phyloP scores from a whole-genome alignment of 2,888 invertebrate genomes.

The Herminia tarsipennalis region DNA sequence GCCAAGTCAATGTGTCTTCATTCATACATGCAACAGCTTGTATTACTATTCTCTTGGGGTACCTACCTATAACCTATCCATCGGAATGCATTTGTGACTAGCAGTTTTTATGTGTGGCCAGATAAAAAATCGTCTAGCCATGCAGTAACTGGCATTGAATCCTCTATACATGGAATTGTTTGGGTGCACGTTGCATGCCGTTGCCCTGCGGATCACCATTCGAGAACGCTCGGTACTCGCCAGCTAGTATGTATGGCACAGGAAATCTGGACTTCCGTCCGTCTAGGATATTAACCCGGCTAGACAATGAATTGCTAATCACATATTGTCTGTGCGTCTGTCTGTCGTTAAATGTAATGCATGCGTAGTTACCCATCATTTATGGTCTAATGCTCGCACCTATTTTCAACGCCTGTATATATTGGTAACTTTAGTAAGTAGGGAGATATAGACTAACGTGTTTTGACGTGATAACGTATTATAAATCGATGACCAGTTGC shows the following conservation, averaged over 20 bases:
- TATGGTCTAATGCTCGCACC: slow-evolving; percentile 67
- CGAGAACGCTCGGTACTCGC: slow-evolving; percentile 32
- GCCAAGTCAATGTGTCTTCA: slow-evolving; percentile 9
- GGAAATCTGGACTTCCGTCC: slow-evolving; percentile 82
- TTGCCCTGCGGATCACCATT: slow-evolving; percentile 54
- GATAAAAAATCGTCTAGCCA: slow-evolving; percentile 60
- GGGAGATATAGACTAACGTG: too few relatives aligned
- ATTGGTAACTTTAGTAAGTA: too few relatives aligned
- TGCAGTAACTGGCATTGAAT: slow-evolving; percentile 62
- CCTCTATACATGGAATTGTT: slow-evolving; percentile 69
- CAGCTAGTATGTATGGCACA: slow-evolving; percentile 55
- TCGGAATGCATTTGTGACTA: slow-evolving; percentile 40
- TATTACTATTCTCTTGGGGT: slow-evolving; percentile 16
- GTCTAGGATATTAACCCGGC: slow-evolving; percentile 80
- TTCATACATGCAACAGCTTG: slow-evolving; percentile 26
- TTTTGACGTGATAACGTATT: too few relatives aligned
- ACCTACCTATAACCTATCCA: slow-evolving; percentile 36
- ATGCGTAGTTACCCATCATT: slow-evolving; percentile 63
- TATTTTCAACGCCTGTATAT: slow-evolving; percentile 37
- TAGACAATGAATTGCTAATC: slow-evolving; percentile 75
- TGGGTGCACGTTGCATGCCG: slow-evolving; percentile 63
- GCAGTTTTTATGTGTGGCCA: slow-evolving; percentile 37
- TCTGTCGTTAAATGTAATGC: slow-evolving; percentile 63
- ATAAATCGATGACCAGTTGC: too few relatives aligned
- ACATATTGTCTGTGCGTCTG: slow-evolving; percentile 65